Evolutionary conservation across 2,888 invertebrate genomes (phyloP).

Genomic region (Frankliniella fusca): DNA sequence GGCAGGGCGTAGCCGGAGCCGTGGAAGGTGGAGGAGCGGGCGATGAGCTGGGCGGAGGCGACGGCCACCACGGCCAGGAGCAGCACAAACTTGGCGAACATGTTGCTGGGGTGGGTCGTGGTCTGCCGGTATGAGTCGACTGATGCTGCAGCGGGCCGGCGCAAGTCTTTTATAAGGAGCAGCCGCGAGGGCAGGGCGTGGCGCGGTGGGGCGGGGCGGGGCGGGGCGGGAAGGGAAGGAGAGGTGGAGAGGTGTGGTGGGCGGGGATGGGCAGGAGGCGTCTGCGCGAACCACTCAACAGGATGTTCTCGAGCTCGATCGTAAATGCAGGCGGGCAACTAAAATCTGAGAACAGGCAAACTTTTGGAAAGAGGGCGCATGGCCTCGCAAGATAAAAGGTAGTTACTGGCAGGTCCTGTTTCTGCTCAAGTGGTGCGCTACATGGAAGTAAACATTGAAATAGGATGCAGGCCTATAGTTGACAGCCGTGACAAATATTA

Average conservation of each 20-base stretch:
- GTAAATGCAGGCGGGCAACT: too few relatives aligned
- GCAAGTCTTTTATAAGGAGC: neutral
- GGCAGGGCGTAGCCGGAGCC: conserved; percentile 14
- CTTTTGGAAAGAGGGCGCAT: too few relatives aligned
- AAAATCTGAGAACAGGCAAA: too few relatives aligned
- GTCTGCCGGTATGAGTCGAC: conserved; percentile 5
- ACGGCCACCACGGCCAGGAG: conserved; percentile 18
- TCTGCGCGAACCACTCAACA: neutral
- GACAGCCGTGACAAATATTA: too few relatives aligned
- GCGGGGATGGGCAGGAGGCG: neutral
- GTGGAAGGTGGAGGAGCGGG: conserved; percentile 18
- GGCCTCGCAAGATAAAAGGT: too few relatives aligned
- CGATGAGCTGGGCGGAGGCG: conserved; percentile 22
- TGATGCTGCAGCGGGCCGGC: neutral
- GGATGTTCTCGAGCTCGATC: too few relatives aligned
- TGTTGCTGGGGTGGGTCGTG: conserved; percentile 2
- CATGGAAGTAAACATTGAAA: too few relatives aligned
- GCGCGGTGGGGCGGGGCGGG: neutral
- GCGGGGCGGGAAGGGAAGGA: neutral
- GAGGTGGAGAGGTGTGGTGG: neutral
- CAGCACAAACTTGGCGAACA: neutral
- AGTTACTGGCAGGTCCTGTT: too few relatives aligned
- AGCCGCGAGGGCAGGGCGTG: neutral
- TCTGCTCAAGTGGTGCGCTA: too few relatives aligned
- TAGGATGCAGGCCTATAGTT: too few relatives aligned